These are phyloP conservation scores for Taenaris catops DNA, from an alignment of 2,888 invertebrate genomes.

Conservation along the genomic window DNA sequence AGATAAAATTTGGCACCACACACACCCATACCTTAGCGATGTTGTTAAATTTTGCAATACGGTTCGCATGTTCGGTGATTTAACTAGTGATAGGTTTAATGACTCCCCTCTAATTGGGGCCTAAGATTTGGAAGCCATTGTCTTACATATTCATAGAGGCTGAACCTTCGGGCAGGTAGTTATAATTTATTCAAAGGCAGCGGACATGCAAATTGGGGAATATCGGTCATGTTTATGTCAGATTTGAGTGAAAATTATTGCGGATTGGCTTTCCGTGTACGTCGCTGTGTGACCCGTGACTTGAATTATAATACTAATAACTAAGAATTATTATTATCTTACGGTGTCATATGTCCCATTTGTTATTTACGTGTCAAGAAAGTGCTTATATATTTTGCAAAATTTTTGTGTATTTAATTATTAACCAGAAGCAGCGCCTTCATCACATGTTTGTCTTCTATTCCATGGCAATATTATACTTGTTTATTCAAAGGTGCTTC, in stretches of 20 bases:
- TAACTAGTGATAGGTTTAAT: slow-evolving; percentile 68
- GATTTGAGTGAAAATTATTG: slow-evolving; percentile 74
- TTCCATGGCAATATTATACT: too few relatives aligned
- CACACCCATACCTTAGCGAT: too few relatives aligned
- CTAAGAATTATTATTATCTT: slow-evolving; percentile 1
- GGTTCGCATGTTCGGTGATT: slow-evolving; percentile 31
- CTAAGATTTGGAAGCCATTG: slow-evolving; percentile 75
- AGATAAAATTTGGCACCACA: too few relatives aligned
- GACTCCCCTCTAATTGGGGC: slow-evolving; percentile 69
- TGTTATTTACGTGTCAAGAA: too few relatives aligned
- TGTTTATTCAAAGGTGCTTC: too few relatives aligned
- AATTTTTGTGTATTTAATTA: too few relatives aligned
- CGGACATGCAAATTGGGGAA: slow-evolving; percentile 77
- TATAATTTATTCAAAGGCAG: slow-evolving; percentile 73
- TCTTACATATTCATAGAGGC: slow-evolving; percentile 77
- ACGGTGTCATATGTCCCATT: too few relatives aligned
- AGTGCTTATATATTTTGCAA: too few relatives aligned
- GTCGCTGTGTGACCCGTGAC: slow-evolving; percentile 13
- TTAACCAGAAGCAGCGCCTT: too few relatives aligned
- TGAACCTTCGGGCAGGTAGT: slow-evolving; percentile 60
- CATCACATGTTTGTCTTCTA: too few relatives aligned
- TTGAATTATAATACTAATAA: neutral
- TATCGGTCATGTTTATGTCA: slow-evolving; percentile 78
- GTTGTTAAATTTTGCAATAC: slow-evolving; percentile 1
- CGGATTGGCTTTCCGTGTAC: slow-evolving; percentile 51